Percentiles rank a stretch among this genome's conserved stretches.
Evolutionary conservation across 2,888 invertebrate species (phyloP).

Genomic region (Hymenopus coronatus): DNA sequence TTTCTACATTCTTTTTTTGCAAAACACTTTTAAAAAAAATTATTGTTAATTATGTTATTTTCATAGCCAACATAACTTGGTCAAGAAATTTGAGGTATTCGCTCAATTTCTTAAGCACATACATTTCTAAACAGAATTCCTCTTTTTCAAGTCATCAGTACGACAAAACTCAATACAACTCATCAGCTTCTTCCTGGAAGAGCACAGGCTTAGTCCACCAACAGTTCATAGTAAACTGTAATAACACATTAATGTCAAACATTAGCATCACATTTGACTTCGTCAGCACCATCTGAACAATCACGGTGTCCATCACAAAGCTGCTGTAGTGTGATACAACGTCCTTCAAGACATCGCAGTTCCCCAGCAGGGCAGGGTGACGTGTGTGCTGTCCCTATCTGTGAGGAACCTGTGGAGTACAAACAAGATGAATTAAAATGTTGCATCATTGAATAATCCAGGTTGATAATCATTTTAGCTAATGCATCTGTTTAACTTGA

Average conservation of each 20-base stretch:
- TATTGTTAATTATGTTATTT: not conserved
- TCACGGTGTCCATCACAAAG: conserved; percentile 61
- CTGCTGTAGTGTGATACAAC: conserved; percentile 61
- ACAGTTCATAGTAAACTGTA: not conserved
- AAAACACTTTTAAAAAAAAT: not conserved
- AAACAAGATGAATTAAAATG: not conserved
- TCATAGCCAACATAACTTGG: not conserved
- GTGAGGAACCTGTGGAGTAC: not conserved
- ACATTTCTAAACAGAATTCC: not conserved
- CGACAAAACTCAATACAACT: not conserved
- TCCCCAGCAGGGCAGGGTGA: conserved; percentile 56
- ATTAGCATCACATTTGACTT: conserved; percentile 52
- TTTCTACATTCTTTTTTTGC: not conserved
- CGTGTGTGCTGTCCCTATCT: conserved; percentile 42
- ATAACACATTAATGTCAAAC: not conserved
- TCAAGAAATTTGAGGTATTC: not conserved
- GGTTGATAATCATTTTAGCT: too few species aligned
- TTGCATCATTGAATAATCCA: too few species aligned
- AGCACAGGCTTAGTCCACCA: not conserved
- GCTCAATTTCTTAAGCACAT: not conserved
- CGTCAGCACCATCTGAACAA: conserved; percentile 63
- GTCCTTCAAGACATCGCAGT: conserved; percentile 61
- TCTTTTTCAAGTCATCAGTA: not conserved
- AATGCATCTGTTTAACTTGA: too few species aligned
- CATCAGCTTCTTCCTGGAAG: not conserved